Evolutionary conservation across 2,113 vertebrate genomes (phyloP).

Genomic region (Carettochelys insculpta): DNA sequence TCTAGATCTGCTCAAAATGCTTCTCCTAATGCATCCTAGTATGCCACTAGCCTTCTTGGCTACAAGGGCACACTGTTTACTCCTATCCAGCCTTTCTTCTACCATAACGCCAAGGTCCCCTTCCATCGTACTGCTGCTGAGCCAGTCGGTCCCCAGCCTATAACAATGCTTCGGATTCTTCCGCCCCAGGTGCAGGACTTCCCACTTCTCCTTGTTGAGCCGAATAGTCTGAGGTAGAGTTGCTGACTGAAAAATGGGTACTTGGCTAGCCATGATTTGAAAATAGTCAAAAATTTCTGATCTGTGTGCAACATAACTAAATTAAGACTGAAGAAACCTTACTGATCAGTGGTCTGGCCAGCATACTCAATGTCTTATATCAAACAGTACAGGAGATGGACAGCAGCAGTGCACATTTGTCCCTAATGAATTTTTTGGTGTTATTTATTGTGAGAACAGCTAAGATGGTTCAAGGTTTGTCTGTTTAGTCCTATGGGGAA

Average conservation of each 20-base stretch:
- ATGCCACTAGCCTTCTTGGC: too few relatives aligned
- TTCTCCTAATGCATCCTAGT: too few relatives aligned
- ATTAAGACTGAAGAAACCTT: not conserved
- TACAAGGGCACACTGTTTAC: too few relatives aligned
- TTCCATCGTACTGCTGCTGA: too few relatives aligned
- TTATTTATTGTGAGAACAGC: not conserved
- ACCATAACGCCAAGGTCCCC: too few relatives aligned
- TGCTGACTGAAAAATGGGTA: not conserved
- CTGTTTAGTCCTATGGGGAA: not conserved
- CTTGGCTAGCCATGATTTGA: not conserved
- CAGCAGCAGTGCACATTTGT: fast-evolving
- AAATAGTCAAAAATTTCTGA: not conserved
- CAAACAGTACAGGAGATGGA: not conserved
- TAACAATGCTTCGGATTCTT: too few relatives aligned
- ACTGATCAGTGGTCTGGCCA: not conserved
- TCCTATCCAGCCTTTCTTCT: too few relatives aligned
- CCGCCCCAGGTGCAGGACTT: too few relatives aligned
- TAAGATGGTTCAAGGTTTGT: not conserved
- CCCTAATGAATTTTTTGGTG: not conserved
- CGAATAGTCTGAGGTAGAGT: not conserved
- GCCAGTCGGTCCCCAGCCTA: too few relatives aligned
- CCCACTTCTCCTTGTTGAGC: too few relatives aligned
- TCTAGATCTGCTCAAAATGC: too few relatives aligned
- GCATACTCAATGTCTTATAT: too few relatives aligned
- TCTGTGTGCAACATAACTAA: not conserved